A percentile compares a stretch with the other conserved stretches of the same genome.
phyloP scores from a whole-genome alignment of 2,113 vertebrate genomes.

The Butorides virescens region DNA sequence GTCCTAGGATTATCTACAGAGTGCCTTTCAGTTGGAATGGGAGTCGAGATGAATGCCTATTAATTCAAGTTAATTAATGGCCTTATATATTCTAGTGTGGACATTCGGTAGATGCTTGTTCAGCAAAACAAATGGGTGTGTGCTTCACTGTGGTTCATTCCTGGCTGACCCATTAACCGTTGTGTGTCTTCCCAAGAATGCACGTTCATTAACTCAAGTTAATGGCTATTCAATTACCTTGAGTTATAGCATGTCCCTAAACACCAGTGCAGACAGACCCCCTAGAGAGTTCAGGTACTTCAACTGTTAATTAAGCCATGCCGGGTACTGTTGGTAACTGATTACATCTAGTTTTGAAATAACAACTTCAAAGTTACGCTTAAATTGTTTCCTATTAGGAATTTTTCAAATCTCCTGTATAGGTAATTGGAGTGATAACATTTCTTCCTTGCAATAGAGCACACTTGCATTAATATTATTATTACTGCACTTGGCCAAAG shows the following conservation, averaged over 20 bases:
- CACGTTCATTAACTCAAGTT: slow-evolving; percentile 34
- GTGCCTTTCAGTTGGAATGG: not conserved
- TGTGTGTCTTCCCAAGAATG: slow-evolving; percentile 24
- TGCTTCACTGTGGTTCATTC: not conserved
- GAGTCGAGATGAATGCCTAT: not conserved
- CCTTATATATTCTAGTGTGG: not conserved
- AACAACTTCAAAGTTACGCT: not conserved
- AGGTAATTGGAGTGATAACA: not conserved
- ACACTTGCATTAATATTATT: not conserved
- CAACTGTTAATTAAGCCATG: not conserved
- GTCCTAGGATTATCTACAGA: not conserved
- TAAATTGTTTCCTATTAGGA: not conserved
- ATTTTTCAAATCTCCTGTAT: not conserved
- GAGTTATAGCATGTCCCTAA: slow-evolving; percentile 25
- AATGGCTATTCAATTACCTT: slow-evolving; percentile 54
- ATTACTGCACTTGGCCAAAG: not conserved
- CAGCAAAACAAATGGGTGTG: not conserved
- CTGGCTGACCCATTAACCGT: not conserved
- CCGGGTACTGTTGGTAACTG: not conserved
- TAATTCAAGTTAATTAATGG: not conserved
- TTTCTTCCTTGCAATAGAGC: not conserved
- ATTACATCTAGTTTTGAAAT: slow-evolving; percentile 15
- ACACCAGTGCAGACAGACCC: not conserved
- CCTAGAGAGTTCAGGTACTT: slow-evolving; percentile 4
- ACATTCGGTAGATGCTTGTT: not conserved